Evolutionary conservation across 2,113 vertebrate species (phyloP).

Genomic region (Ctenomys sociabilis): DNA sequence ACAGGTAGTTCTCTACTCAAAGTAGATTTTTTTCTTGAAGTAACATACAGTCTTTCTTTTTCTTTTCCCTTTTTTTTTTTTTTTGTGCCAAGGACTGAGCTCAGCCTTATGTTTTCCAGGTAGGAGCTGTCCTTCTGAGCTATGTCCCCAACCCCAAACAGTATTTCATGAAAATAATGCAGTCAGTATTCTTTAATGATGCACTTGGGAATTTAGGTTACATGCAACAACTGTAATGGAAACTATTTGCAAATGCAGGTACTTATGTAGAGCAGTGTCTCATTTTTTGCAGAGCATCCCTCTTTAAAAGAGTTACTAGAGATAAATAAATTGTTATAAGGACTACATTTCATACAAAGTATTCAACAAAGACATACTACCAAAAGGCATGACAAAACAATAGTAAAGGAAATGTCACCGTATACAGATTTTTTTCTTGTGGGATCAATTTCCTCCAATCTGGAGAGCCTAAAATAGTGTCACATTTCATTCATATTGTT

Average conservation of each 20-base stretch:
- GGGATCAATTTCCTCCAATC: background rate
- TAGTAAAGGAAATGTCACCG: slow-evolving; percentile 9
- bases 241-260: background rate
- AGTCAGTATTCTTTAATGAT: slow-evolving; percentile 17
- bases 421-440: slow-evolving; percentile 24
- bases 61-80: too few species aligned
- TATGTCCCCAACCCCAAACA: background rate
- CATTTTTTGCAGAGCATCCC: background rate
- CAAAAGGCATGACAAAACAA: background rate
- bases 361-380: slow-evolving; percentile 20
- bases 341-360: background rate
- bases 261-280: slow-evolving; percentile 29
- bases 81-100: too few species aligned
- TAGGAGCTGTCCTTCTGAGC: too few species aligned
- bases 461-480: background rate
- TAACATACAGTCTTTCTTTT: background rate
- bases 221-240: background rate
- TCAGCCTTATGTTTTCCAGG: too few species aligned
- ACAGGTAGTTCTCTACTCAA: slow-evolving; percentile 10
- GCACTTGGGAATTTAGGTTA: slow-evolving; percentile 2
- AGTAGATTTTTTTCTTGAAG: slow-evolving; percentile 28
- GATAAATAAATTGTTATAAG: background rate
- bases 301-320: slow-evolving; percentile 40
- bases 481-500: background rate
- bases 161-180: slow-evolving; percentile 45